These are phyloP conservation scores for Dryobota labecula DNA, from an alignment of 2,888 invertebrate genomes.

Conservation along the genomic window DNA sequence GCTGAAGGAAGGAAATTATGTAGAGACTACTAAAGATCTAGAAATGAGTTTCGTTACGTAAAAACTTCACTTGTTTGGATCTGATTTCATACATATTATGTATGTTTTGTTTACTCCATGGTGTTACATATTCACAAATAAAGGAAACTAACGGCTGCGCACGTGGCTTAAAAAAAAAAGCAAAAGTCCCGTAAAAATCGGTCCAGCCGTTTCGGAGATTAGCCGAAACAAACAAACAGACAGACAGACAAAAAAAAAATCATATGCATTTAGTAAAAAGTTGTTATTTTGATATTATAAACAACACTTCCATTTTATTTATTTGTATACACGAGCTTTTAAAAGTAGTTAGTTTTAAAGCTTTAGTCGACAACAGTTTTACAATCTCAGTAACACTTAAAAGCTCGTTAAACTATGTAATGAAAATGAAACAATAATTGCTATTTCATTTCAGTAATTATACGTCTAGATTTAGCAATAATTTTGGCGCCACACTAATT, in stretches of 20 bases:
- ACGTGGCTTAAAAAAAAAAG: too few relatives aligned
- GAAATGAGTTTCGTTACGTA: not conserved
- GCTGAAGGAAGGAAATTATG: too few relatives aligned
- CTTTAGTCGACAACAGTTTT: not conserved
- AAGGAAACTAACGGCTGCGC: too few relatives aligned
- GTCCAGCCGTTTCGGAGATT: too few relatives aligned
- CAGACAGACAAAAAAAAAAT: too few relatives aligned
- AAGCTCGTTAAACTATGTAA: not conserved
- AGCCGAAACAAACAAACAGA: too few relatives aligned
- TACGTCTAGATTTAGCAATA: constrained; percentile 28
- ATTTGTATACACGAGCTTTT: too few relatives aligned
- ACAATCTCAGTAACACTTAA: not conserved
- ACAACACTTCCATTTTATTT: too few relatives aligned
- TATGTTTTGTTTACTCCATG: not conserved
- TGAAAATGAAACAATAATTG: constrained; percentile 25
- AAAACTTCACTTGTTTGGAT: not conserved
- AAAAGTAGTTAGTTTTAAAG: not conserved
- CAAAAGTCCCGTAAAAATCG: too few relatives aligned
- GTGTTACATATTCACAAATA: not conserved
- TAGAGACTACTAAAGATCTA: not conserved
- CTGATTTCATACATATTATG: not conserved
- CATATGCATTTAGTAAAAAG: too few relatives aligned
- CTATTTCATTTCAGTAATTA: constrained; percentile 12
- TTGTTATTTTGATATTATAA: too few relatives aligned
- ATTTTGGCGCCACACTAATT: constrained; percentile 45